Conservation (phyloP, 1,140 invertebrate genomes). For the Lordiphosa mommai region DNA sequence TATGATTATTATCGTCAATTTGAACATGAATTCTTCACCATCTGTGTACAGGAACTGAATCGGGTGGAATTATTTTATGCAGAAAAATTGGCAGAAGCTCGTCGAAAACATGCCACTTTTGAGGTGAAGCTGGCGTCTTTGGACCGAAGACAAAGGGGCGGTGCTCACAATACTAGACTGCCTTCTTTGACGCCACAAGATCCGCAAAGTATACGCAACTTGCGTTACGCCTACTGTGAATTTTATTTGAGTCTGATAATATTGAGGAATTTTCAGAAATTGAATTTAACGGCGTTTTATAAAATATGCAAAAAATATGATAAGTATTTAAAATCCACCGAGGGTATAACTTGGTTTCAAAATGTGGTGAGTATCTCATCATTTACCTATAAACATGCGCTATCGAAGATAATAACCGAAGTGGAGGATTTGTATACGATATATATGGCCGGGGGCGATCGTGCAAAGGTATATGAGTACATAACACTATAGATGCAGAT, state of each 20-base stretch:
- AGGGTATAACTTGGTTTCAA: not conserved
- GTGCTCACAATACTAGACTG: not conserved
- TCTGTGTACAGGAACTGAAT: not conserved
- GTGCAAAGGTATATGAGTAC: slow-evolving; percentile 79
- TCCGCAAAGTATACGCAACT: too few relatives aligned
- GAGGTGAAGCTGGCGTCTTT: not conserved
- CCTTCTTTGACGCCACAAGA: not conserved
- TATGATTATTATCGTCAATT: not conserved
- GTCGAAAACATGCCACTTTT: not conserved
- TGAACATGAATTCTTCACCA: not conserved
- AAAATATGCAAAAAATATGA: not conserved
- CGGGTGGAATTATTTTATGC: not conserved
- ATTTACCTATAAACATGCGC: not conserved
- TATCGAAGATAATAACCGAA: not conserved
- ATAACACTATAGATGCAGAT: too few relatives aligned
- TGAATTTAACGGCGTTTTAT: too few relatives aligned
- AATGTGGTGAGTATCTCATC: not conserved
- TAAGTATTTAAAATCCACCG: not conserved
- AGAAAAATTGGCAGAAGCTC: not conserved
- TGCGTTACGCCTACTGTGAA: too few relatives aligned
- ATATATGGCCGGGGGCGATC: slow-evolving; percentile 85
- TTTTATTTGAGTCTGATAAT: too few relatives aligned
- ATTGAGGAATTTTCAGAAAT: too few relatives aligned
- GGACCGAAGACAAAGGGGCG: too few relatives aligned
- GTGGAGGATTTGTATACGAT: slow-evolving; percentile 84